Evolutionary conservation across 2,797 vertebrate species (phyloP).

Genomic region (Oreochromis grahami): DNA sequence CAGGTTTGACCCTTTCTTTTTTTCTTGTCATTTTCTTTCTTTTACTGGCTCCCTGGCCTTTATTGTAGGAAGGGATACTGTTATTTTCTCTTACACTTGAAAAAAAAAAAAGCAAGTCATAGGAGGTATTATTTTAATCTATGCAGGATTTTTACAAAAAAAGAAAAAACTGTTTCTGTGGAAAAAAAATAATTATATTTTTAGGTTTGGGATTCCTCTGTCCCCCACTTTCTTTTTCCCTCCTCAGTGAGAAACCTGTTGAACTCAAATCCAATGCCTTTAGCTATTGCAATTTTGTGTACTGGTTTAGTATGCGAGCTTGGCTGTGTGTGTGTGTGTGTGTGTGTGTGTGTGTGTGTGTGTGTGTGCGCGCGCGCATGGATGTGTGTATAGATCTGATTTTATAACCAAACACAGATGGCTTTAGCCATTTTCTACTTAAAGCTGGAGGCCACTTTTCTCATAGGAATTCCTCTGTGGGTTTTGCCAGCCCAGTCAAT

Average conservation of each 20-base stretch:
- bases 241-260: conserved; percentile 62
- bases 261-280: conserved; percentile 72
- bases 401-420: conserved; percentile 67
- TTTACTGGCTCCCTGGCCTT: conserved; percentile 71
- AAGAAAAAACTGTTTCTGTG: conserved; percentile 12
- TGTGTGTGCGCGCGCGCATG: conserved; percentile 50
- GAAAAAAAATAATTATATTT: neutral
- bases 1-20: conserved; percentile 8
- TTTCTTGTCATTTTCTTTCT: neutral
- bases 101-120: conserved; percentile 12
- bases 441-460: conserved; percentile 74
- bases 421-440: conserved; percentile 72
- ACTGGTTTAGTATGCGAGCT: conserved; percentile 54
- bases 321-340: neutral
- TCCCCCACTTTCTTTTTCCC: conserved; percentile 12
- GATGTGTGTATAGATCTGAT: conserved; percentile 60
- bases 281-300: conserved; percentile 74
- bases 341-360: conserved; percentile 55
- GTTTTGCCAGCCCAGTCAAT: conserved; percentile 57
- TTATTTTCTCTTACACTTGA: conserved; percentile 71
- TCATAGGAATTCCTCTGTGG: conserved; percentile 59
- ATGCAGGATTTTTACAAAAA: conserved; percentile 74
- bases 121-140: conserved; percentile 72
- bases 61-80: conserved; percentile 70
- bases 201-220: conserved; percentile 40